Conservation (phyloP, 2,888 invertebrate genomes). For the Phoenoteleia sp. region DNA sequence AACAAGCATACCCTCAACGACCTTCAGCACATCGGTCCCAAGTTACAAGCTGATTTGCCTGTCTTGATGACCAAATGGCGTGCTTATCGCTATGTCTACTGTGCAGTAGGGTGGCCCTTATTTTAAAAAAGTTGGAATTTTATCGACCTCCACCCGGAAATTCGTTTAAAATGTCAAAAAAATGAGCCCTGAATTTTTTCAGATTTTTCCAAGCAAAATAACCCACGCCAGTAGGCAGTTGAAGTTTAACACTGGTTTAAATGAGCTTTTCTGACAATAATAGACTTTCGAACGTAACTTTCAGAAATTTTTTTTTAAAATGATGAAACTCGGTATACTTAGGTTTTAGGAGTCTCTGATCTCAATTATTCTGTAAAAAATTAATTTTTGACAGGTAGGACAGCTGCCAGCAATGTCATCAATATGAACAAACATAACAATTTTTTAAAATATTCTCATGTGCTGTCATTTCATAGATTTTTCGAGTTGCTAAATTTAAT, state of each 20-base stretch:
- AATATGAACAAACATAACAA: background rate
- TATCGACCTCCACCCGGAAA: slow-evolving; percentile 7
- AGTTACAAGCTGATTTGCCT: no score
- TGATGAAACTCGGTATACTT: no score
- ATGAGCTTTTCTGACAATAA: no score
- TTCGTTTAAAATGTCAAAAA: background rate
- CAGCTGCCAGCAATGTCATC: background rate
- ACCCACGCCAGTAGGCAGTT: slow-evolving; percentile 6
- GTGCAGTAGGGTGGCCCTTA: slow-evolving; percentile 2
- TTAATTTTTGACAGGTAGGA: background rate
- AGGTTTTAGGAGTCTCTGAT: background rate
- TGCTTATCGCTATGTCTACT: no score
- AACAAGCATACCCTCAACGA: no score
- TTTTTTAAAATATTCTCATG: background rate
- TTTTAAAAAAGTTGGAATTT: slow-evolving; percentile 1
- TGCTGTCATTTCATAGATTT: background rate
- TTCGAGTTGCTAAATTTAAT: background rate
- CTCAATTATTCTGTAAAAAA: background rate
- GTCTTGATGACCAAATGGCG: no score
- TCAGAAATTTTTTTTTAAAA: no score
- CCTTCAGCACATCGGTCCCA: no score
- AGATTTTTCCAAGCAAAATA: background rate
- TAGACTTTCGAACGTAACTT: no score
- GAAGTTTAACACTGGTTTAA: no score
- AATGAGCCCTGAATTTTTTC: slow-evolving; percentile 1